These are phyloP conservation scores for Copidosoma floridanum DNA, from an alignment of 1,140 invertebrate genomes.

Conservation along the genomic window DNA sequence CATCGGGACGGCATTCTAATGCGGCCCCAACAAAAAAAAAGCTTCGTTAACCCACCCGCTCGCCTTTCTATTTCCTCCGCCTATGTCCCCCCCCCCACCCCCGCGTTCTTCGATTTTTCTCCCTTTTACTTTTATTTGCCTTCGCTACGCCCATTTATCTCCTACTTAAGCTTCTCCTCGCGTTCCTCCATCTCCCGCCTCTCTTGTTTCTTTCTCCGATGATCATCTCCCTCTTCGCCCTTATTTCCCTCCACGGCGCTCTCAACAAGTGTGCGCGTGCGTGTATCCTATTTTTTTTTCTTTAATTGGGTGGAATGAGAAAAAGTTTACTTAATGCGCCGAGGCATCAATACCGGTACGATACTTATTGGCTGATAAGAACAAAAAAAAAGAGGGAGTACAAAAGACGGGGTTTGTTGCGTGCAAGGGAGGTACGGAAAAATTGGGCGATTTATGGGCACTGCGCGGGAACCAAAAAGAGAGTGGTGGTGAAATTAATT, in stretches of 20 bases:
- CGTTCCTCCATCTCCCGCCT: constrained; percentile 2
- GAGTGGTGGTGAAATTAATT: too few relatives aligned
- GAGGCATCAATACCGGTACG: too few relatives aligned
- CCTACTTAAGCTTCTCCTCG: constrained; percentile 20
- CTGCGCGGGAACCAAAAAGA: too few relatives aligned
- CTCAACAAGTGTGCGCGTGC: background rate
- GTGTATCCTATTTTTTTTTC: constrained; percentile 1
- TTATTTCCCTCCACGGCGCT: constrained; percentile 4
- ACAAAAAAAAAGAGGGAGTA: too few relatives aligned
- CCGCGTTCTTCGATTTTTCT: constrained; percentile 29
- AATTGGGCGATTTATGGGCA: too few relatives aligned
- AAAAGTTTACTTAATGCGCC: too few relatives aligned
- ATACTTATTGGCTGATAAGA: too few relatives aligned
- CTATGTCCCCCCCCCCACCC: too few relatives aligned
- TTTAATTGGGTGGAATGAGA: constrained; percentile 24
- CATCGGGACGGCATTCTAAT: constrained; percentile 50
- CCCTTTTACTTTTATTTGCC: constrained; percentile 24
- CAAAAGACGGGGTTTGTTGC: too few relatives aligned
- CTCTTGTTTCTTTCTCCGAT: constrained; percentile 12
- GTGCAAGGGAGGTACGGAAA: too few relatives aligned
- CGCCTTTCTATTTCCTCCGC: constrained; percentile 24
- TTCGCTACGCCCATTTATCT: constrained; percentile 27
- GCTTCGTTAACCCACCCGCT: constrained; percentile 34
- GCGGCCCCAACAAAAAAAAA: constrained; percentile 46
- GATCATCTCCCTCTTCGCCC: constrained; percentile 3